phyloP scores from a whole-genome alignment of 2,888 invertebrate species.

The Meandrusa payeni region DNA sequence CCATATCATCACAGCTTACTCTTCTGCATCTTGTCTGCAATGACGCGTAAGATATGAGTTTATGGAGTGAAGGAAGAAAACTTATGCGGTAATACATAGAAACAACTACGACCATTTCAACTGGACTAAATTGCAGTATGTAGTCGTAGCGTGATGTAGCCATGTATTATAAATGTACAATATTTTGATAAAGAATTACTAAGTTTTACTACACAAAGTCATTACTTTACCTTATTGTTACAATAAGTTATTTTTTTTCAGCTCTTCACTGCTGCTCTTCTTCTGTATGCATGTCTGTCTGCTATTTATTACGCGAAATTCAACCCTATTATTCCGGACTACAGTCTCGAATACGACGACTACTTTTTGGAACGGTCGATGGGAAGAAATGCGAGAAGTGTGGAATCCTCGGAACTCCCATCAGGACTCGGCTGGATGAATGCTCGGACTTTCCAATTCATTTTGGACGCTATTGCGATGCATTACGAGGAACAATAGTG shows the following conservation, averaged over 20 bases:
- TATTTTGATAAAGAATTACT: no score
- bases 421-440: slow-evolving; percentile 80
- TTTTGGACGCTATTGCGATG: slow-evolving; percentile 79
- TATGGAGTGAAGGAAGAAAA: no score
- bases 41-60: no score
- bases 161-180: no score
- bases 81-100: no score
- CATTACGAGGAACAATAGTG: slow-evolving; percentile 54
- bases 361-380: slow-evolving; percentile 86
- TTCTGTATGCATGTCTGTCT: slow-evolving; percentile 92
- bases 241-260: slow-evolving; percentile 64
- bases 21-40: no score
- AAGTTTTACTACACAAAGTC: no score
- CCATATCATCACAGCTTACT: no score
- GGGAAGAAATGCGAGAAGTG: slow-evolving; percentile 66
- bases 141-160: no score
- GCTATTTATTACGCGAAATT: slow-evolving; percentile 94
- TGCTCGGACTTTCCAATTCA: slow-evolving; percentile 83
- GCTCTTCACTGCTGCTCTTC: slow-evolving; percentile 89
- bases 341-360: slow-evolving; percentile 86
- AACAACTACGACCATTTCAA: no score
- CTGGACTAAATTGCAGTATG: no score
- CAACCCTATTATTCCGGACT: slow-evolving; percentile 90
- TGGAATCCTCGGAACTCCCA: slow-evolving; percentile 56
- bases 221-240: no score